Base-by-base conservation (phyloP, 2,113 vertebrate genomes). In the Dasyornis broadbenti region DNA sequence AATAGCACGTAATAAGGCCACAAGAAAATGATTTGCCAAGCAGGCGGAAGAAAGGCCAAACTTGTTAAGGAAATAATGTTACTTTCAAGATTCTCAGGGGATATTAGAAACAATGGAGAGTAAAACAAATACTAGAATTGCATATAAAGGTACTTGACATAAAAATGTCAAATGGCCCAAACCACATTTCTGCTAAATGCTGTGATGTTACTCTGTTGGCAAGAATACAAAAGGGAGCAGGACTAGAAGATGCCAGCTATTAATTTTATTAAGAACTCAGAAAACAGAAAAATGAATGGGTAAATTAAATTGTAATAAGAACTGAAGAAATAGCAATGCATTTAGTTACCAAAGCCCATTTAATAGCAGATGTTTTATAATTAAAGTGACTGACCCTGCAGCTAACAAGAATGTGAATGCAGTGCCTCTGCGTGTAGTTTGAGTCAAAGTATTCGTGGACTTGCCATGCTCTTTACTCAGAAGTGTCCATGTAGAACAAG, bases 41-140 rank as follows among this genome's bases (percentile, higher is more conserved):
- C 76, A 75, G 57, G 69, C 92, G 93, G 92, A 97, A 95, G 94
- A 97, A 96, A 95, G 95, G 95, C 88, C 93, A 94, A 93, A 90
- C 85, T 96, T 97, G 94, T 96, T 93, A 96, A 94, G 94, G 95
- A 97, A 97, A 96, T 93, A 93, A 92, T 86, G 68, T 79, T 96
- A 69, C 91, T 96, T 93, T 83, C 93, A 89, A 95, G 85, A 53
- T 93, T 96, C 95, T 96, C 94, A 90, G 65, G 95, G 96, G 94
- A 94, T 96, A 84, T 65, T 93, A 73, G 35, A 92, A 94, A 97
- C 95, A 96, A 96, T 96, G 72, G 93, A 90, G 82, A 94, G 72
- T 94, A 96, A 96, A 97, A 89, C 40, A 94, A 96, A 93, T 95
- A 90, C 80, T 93, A 92, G 70, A 96, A 90, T 83, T 92, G 53